Percentiles rank a stretch among this genome's conserved stretches.
phyloP scores from a whole-genome alignment of 92 coral and sea anemone species.

The Porites cylindrica region DNA sequence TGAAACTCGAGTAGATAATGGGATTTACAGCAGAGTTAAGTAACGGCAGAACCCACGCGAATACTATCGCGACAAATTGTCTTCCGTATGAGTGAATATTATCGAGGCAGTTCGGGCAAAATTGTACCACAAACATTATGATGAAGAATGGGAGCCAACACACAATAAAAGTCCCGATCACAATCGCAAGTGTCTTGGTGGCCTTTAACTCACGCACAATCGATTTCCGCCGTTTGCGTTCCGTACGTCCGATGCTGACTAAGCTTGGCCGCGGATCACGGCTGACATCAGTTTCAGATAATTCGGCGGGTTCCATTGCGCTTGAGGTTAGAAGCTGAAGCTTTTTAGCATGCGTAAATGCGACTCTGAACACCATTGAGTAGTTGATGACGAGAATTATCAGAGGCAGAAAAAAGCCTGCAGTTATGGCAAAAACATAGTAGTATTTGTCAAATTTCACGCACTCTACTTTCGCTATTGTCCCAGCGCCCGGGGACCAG shows the following conservation, averaged over 20 bases:
- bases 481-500: conserved; percentile 78
- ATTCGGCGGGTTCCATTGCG: conserved; percentile 54
- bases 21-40: conserved; percentile 95
- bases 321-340: conserved; percentile 63
- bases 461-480: conserved; percentile 66
- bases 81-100: conserved; percentile 58
- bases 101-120: conserved; percentile 62
- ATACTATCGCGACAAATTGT: conserved; percentile 80
- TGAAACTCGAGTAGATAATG: conserved; percentile 93
- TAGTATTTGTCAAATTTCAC: conserved; percentile 81
- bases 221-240: conserved; percentile 80
- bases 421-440: conserved; percentile 79
- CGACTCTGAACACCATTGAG: conserved; percentile 91
- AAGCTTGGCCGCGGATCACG: conserved; percentile 67
- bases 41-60: conserved; percentile 89
- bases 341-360: conserved; percentile 89
- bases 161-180: conserved; percentile 90
- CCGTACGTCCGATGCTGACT: conserved; percentile 76
- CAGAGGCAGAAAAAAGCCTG: conserved; percentile 89
- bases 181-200: conserved; percentile 94
- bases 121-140: conserved; percentile 81
- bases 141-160: conserved; percentile 96
- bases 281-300: conserved; percentile 39
- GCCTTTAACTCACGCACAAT: conserved; percentile 96
- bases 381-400: conserved; percentile 84